Base-by-base conservation (phyloP, 2,797 vertebrate species). In the Anas georgica region DNA sequence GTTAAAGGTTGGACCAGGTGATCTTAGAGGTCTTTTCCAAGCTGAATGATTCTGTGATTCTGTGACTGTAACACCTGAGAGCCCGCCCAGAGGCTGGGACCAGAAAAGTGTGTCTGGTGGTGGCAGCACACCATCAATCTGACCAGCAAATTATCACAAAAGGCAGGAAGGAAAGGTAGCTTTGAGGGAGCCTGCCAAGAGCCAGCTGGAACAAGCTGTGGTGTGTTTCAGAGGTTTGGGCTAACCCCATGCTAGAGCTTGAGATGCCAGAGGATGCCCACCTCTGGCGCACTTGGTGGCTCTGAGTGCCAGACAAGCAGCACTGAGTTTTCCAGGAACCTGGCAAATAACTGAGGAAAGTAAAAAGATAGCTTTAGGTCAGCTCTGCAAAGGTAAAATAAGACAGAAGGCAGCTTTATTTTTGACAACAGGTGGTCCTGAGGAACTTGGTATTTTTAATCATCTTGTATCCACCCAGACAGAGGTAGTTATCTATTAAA, bases 371-470 rank as follows among this genome's bases (percentile, higher is more conserved):
- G 60, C 31, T 84, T 90, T 55, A 68, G 73, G 67, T 83, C 66
- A 73, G 2, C 29, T 73, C 83, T 88, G 46, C 58, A 79, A 81
- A 64, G 55, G 37, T 54, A 81, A 78, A 75, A 56, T 33, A 78
- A 62, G 50, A 62, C 3, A 41, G 26, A 31, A 92, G 39, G 26
- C 20, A 67, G 67, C 35, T 86, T 82, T 91, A 23, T 55, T 94
- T 95, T 88, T 82, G 18, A 54, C 63, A 60, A 17, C 12, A 64
- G 43, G 25, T 74, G 43, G 58, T 86, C n/a, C 56, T 63, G 46
- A 79, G 55, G 55, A 83, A 45, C 62, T 83, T 37, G 35, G 48
- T 59, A 70, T 67, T 91, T 92, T 95, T 67, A 94, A 90, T 95
- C 0, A 91, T 88, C 60, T 95, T 91, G 23, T 80, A 15, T 69